Evolutionary conservation across 1,140 invertebrate genomes (phyloP), one percentile per base, ranked within the genome.

Genomic region (Aphaenogaster rudis): DNA sequence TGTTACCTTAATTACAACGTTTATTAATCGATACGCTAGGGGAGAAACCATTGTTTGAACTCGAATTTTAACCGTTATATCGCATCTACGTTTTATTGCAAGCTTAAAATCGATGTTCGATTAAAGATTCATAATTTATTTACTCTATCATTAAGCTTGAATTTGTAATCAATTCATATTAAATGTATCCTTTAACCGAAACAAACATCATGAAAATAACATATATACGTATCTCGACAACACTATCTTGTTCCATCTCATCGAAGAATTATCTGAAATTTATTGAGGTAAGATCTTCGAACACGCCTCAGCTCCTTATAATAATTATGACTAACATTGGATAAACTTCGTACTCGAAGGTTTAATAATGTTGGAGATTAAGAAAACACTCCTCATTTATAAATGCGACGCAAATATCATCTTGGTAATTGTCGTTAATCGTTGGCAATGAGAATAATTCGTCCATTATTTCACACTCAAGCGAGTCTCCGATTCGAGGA

Each of bases 111-210:
- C 69, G 69, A 84, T 76, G 72, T 84, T 84, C 71, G 45, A 84
- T 84, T 84, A 84, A 84, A 84, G 69, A 84, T 84, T 84, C 54
- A 84, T 63, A 84, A 74, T 36, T 84, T 84, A 84, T 84, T 84
- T 84, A 76, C 54, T 48, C 80, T 61, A 63, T 76, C 69, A 76
- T 84, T 84, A 84, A 84, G 57, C 69, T 59, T 57, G 42, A 84
- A 84, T 84, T 48, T 74, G 13, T 39, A 50, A 84, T 76, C 69
- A 84, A 36, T 76, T 74, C 45, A 11, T 61, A 74, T 42, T 74
- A 61, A 50, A 50, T 61, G 54, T 39, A 61, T 48, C 11, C n/a
- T 28, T 59, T 59, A 72, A 74, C 63, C n/a, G 52, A 82, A 61
- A 59, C 7, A 33, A 74, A 59, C 17, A 33, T 71, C 21, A 28